Base-by-base conservation (phyloP, 2,113 vertebrate genomes). In the Rhipidura dahli region DNA sequence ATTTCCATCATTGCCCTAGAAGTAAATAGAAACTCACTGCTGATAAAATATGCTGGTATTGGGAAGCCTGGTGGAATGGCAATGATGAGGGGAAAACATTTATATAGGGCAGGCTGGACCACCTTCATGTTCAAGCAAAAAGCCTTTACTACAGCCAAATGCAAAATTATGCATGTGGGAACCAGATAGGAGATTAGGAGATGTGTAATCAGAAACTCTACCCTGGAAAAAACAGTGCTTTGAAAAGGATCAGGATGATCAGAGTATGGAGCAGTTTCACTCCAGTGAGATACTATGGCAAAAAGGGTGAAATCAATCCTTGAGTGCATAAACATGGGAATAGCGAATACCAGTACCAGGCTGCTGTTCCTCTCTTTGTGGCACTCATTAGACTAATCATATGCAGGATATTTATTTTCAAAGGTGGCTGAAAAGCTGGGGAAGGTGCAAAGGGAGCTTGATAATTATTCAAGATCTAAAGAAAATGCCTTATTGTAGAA, bases 151-250 rank as follows among this genome's bases (percentile, higher is more conserved):
- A 51, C 12, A 83, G 68, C 31, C 47, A 96, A 93, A 93, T 89
- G 93, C 90, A 93, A 94, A 96, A 82, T 87, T 92, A 95, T 94
- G 85, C 95, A 78, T 60, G 64, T 81, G 76, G 79, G 83, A 96
- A 92, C 26, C 27, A 86, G 96, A 96, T 45, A 89, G 60, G 31
- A 94, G 82, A 89, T 70, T 54, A 86, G 70, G 63, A 95, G 60
- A 64, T 44, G 18, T 33, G 51, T 92, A 92, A 95, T 86, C 88
- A 88, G 92, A 92, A 96, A 94, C 88, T 56, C 37, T 61, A 31
- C n/a, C 60, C 54, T 94, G 90, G 90, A 94, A 94, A 94, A 93
- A 96, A 81, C 37, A 77, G 47, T 0, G 1, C 31, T 94, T 54
- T 80, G 54, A 59, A 94, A 96, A 77, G 59, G 68, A 95, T 89